Percentiles rank a stretch among this genome's conserved stretches.
These are phyloP conservation scores for Chloropsis hardwickii DNA, from an alignment of 2,113 vertebrate genomes.

Conservation along the genomic window DNA sequence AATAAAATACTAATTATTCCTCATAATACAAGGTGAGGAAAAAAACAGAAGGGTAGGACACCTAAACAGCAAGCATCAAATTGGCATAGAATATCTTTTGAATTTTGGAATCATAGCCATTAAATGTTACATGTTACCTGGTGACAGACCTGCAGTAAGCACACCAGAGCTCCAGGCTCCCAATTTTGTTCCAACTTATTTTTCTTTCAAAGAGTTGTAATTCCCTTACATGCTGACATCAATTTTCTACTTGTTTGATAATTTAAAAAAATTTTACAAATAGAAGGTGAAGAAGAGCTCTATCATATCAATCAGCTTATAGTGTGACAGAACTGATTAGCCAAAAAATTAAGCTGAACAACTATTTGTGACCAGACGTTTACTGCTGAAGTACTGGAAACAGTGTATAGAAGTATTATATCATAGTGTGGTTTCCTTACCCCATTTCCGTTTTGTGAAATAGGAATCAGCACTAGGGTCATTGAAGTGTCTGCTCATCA, in stretches of 20 bases:
- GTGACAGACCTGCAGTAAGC: not conserved
- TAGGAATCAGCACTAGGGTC: conserved; percentile 94
- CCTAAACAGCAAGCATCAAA: not conserved
- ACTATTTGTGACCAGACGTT: not conserved
- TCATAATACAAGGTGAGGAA: not conserved
- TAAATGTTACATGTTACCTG: not conserved
- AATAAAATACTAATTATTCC: not conserved
- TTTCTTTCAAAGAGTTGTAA: not conserved
- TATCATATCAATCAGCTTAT: not conserved
- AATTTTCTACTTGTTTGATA: not conserved
- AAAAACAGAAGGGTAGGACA: not conserved
- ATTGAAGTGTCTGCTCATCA: conserved; percentile 98
- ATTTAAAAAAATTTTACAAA: not conserved
- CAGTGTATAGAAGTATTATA: not conserved
- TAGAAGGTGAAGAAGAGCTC: not conserved
- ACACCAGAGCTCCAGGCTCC: not conserved
- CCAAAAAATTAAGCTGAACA: not conserved
- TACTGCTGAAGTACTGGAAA: not conserved
- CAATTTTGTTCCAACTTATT: not conserved
- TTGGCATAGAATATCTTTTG: not conserved
- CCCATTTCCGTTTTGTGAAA: conserved; percentile 99
- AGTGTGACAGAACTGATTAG: not conserved
- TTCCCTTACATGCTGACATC: not conserved
- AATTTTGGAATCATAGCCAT: not conserved
- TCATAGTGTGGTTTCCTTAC: conserved; percentile 72